Percentiles rank a stretch among this genome's conserved stretches.
Conservation (phyloP, 2,797 vertebrate species). For the Eulemur rubriventer region DNA sequence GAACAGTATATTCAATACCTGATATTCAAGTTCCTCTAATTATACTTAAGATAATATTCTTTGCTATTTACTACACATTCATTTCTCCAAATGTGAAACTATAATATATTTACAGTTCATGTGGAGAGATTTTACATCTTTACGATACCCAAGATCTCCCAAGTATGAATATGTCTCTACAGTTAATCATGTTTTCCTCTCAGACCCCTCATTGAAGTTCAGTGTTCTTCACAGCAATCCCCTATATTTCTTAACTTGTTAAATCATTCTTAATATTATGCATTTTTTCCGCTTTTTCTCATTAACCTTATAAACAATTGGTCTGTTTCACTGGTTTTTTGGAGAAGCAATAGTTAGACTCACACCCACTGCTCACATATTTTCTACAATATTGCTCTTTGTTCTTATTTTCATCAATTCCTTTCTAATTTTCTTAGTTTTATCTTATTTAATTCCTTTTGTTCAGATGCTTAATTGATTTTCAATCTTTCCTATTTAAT, state of each 20-base stretch:
- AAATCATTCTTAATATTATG: not conserved
- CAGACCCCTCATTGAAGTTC: not conserved
- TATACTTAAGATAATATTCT: not conserved
- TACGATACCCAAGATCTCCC: not conserved
- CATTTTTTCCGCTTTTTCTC: not conserved
- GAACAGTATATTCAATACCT: not conserved
- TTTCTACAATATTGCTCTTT: not conserved
- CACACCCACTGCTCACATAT: not conserved
- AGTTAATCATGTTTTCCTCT: not conserved
- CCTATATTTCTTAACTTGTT: not conserved
- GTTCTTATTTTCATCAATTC: not conserved
- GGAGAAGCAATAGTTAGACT: not conserved
- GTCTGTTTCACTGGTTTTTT: not conserved
- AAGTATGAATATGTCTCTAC: too few relatives aligned
- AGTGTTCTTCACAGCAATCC: not conserved
- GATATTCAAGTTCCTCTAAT: not conserved
- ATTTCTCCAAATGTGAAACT: not conserved
- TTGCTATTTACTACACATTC: not conserved
- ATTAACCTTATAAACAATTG: not conserved
- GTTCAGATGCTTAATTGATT: conserved; percentile 1
- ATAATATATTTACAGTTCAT: not conserved
- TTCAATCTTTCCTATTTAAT: conserved; percentile 2
- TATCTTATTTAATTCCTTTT: not conserved
- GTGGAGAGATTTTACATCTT: not conserved
- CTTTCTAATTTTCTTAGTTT: not conserved